Conservation (phyloP, 2,113 vertebrate genomes). For the Muntiacus reevesi region DNA sequence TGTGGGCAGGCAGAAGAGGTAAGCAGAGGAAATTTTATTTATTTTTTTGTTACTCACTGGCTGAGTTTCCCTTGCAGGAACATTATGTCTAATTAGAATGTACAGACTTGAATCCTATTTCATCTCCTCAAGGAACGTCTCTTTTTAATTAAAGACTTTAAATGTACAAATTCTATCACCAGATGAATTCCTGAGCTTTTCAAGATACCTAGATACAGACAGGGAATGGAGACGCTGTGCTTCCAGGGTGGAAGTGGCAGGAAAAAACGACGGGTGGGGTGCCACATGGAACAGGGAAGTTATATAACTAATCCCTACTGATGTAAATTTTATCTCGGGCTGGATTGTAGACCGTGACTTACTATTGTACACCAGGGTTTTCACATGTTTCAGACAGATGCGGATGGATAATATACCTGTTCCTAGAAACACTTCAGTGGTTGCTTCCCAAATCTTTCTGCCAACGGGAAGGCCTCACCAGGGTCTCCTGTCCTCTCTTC, state of each 20-base stretch:
- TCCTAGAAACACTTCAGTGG: background rate
- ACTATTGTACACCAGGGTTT: background rate
- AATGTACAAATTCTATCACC: background rate
- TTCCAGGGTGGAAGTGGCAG: background rate
- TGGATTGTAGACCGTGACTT: background rate
- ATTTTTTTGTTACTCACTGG: background rate
- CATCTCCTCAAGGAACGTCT: background rate
- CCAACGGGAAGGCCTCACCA: background rate
- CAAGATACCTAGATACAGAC: background rate
- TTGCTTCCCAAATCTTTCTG: background rate
- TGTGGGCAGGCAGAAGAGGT: background rate
- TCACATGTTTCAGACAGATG: background rate
- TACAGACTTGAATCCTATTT: background rate
- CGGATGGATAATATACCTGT: background rate
- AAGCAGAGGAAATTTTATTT: background rate
- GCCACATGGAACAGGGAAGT: background rate
- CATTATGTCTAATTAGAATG: background rate
- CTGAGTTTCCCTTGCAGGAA: background rate
- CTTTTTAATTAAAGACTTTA: background rate
- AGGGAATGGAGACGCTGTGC: rapidly evolving
- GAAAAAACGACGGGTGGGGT: rapidly evolving
- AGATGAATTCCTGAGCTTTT: background rate
- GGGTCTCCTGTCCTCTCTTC: background rate
- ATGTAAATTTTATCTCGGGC: background rate
- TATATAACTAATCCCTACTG: background rate